Evolutionary conservation across 2,797 vertebrate genomes (phyloP).

Genomic region (Gallirallus australis): DNA sequence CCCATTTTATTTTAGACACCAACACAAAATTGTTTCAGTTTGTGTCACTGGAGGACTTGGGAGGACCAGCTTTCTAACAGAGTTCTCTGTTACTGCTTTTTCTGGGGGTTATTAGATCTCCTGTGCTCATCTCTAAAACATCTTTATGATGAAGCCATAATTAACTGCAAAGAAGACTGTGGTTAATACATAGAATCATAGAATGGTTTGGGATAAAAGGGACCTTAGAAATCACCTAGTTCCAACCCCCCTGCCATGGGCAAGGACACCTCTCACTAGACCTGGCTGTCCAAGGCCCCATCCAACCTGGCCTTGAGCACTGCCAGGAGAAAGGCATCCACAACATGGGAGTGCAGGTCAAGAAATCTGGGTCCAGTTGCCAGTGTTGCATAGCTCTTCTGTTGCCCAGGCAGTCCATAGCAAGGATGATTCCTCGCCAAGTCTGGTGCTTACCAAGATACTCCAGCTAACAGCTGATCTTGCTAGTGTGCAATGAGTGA

Average conservation of each 20-base stretch:
- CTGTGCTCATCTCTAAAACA: background rate
- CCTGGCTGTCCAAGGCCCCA: no score
- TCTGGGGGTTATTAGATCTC: background rate
- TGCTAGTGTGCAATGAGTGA: background rate
- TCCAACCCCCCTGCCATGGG: no score
- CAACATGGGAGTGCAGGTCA: background rate
- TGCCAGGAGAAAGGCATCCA: no score
- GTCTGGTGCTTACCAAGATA: background rate
- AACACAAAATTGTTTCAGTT: background rate
- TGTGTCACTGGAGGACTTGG: background rate
- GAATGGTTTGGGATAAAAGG: no score
- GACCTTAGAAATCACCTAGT: no score
- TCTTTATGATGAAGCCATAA: background rate
- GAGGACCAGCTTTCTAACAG: background rate
- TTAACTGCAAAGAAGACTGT: background rate
- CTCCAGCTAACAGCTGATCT: background rate
- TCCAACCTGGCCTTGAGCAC: no score
- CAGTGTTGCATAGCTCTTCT: background rate
- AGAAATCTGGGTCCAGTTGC: background rate
- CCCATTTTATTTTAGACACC: background rate
- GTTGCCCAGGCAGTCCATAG: accelerated
- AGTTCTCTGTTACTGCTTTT: background rate
- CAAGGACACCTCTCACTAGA: no score
- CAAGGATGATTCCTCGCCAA: background rate
- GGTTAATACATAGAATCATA: background rate